Conservation (phyloP, 2,113 vertebrate genomes). For the Peromyscus polionotus region DNA sequence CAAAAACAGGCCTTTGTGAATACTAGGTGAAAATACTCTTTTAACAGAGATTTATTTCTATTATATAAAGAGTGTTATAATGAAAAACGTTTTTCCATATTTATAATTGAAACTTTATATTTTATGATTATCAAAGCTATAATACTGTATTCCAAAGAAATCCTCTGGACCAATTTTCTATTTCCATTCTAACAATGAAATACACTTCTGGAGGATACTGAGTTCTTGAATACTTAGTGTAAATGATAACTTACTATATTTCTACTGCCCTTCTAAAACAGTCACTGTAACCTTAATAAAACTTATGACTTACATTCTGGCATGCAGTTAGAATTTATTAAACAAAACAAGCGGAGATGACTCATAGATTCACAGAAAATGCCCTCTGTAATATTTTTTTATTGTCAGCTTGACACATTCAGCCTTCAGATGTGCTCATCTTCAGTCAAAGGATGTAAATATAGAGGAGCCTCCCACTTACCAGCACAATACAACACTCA, state of each 20-base stretch:
- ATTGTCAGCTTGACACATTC: slow-evolving; percentile 13
- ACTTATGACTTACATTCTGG: background rate
- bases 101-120: slow-evolving; percentile 20
- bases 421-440: slow-evolving; percentile 1
- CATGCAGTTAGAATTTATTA: slow-evolving; percentile 53
- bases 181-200: slow-evolving; percentile 56
- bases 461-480: background rate
- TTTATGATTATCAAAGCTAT: slow-evolving; percentile 54
- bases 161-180: background rate
- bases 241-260: slow-evolving; percentile 5
- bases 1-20: background rate
- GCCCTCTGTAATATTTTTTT: background rate
- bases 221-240: background rate
- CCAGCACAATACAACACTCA: background rate
- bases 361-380: slow-evolving; percentile 64
- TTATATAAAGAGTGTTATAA: background rate
- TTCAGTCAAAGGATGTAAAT: slow-evolving; percentile 11
- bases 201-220: background rate
- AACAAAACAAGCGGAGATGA: slow-evolving; percentile 1
- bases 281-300: slow-evolving; percentile 31
- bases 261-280: slow-evolving; percentile 36
- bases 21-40: background rate
- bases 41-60: slow-evolving; percentile 5
- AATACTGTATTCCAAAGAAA: slow-evolving; percentile 28
- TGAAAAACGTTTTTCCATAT: slow-evolving; percentile 12